Conservation (phyloP, 2,888 invertebrate species). For the Epistrophe eligans region DNA sequence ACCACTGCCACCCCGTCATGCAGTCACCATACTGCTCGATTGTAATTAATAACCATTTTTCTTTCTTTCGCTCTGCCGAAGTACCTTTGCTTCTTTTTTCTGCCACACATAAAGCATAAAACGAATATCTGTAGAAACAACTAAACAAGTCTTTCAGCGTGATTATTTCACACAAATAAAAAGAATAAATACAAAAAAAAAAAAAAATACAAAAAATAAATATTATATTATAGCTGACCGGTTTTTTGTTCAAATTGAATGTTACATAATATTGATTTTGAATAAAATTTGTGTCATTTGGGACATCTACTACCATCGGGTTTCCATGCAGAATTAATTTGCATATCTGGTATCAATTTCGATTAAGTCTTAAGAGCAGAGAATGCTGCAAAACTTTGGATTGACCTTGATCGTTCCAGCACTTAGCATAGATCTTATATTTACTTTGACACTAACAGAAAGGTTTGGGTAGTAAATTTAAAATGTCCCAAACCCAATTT, state of each 20-base stretch:
- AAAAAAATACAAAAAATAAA: slow-evolving; percentile 31
- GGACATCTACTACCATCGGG: slow-evolving; percentile 49
- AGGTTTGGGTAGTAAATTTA: background rate
- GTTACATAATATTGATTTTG: slow-evolving; percentile 69
- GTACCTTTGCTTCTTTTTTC: slow-evolving; percentile 26
- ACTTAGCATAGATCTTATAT: slow-evolving; percentile 32
- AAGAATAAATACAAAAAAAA: slow-evolving; percentile 32
- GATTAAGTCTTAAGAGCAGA: slow-evolving; percentile 19
- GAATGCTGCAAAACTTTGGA: slow-evolving; percentile 60
- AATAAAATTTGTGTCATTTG: slow-evolving; percentile 67
- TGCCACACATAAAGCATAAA: slow-evolving; percentile 52
- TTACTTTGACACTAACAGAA: slow-evolving; percentile 47
- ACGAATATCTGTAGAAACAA: slow-evolving; percentile 63
- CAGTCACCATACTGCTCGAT: slow-evolving; percentile 12
- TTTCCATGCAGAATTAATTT: slow-evolving; percentile 68
- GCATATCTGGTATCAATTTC: slow-evolving; percentile 64
- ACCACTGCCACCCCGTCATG: background rate
- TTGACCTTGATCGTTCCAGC: slow-evolving; percentile 64
- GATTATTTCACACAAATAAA: slow-evolving; percentile 63
- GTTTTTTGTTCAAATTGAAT: slow-evolving; percentile 64
- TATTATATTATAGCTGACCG: slow-evolving; percentile 59
- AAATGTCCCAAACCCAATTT: slow-evolving; percentile 23
- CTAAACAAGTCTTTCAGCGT: slow-evolving; percentile 65
- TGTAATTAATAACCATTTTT: slow-evolving; percentile 49
- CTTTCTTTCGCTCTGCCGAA: slow-evolving; percentile 18